Evolutionary conservation across 2,113 vertebrate genomes (phyloP).

Genomic region (Lepidothrix coronata): DNA sequence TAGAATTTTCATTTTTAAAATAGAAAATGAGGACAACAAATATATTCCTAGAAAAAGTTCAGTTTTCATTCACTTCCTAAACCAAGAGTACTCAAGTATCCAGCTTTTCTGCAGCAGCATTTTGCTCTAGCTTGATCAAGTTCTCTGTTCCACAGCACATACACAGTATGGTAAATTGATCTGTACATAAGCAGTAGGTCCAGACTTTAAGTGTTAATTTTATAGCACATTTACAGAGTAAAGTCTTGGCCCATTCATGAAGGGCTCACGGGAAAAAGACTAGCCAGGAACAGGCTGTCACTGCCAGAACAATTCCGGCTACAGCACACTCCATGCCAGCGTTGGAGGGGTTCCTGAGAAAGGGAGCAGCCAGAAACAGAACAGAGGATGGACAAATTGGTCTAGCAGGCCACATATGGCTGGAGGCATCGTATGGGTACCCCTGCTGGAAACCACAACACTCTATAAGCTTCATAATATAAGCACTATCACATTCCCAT

Average conservation of each 20-base stretch:
- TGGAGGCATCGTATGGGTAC: neutral
- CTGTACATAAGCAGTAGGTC: neutral
- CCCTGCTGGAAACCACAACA: neutral
- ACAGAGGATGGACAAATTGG: neutral
- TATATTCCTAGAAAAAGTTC: neutral
- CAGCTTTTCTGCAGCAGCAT: neutral
- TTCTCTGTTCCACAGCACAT: neutral
- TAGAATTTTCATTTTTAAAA: neutral
- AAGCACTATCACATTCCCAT: neutral
- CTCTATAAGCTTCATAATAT: neutral
- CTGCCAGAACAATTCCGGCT: neutral
- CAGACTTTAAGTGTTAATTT: neutral
- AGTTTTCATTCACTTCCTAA: neutral
- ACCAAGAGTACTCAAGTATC: neutral
- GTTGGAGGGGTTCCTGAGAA: neutral
- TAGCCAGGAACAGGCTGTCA: neutral
- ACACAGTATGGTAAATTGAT: neutral
- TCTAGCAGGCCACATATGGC: neutral
- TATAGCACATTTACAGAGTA: neutral
- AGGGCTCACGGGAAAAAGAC: neutral
- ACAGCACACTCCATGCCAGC: neutral
- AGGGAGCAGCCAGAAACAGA: neutral
- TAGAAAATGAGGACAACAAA: neutral
- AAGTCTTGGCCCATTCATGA: neutral
- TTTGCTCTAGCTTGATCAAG: too few relatives aligned